Evolutionary conservation across 2,113 vertebrate genomes (phyloP).

Genomic region (Entomyzon cyanotis): DNA sequence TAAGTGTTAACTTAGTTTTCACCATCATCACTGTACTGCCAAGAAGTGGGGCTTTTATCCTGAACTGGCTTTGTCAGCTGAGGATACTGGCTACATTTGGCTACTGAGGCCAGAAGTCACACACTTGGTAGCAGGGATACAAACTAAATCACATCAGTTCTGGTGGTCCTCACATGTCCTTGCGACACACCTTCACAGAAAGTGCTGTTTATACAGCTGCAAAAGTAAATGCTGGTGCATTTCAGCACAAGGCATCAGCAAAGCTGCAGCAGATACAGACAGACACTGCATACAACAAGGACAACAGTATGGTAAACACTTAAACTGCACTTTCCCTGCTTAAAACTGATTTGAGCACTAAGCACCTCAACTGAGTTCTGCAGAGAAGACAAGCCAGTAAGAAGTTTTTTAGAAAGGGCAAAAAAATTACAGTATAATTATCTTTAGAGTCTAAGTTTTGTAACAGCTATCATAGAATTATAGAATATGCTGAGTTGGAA

Average conservation of each 20-base stretch:
- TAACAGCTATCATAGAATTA: not conserved
- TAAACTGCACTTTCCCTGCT: not conserved
- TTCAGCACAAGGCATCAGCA: not conserved
- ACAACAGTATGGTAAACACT: not conserved
- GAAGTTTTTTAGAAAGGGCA: not conserved
- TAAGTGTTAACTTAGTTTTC: not conserved
- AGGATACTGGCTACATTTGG: not conserved
- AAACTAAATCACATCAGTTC: not conserved
- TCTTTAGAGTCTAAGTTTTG: not conserved
- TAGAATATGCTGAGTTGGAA: not conserved
- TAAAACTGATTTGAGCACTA: not conserved
- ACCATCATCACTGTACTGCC: not conserved
- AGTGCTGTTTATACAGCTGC: not conserved
- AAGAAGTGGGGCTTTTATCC: rapidly evolving
- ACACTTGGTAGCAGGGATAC: not conserved
- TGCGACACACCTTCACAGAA: not conserved
- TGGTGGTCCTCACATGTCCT: not conserved
- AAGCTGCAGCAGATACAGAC: not conserved
- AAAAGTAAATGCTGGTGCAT: not conserved
- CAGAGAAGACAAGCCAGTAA: not conserved
- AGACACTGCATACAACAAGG: not conserved
- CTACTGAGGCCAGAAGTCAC: not conserved
- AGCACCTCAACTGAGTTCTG: not conserved
- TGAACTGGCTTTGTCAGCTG: not conserved
- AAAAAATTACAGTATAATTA: not conserved